Evolutionary conservation across 2,888 invertebrate genomes (phyloP), one percentile per base, ranked within the genome.

Genomic region (Zhengitettix transpicula): DNA sequence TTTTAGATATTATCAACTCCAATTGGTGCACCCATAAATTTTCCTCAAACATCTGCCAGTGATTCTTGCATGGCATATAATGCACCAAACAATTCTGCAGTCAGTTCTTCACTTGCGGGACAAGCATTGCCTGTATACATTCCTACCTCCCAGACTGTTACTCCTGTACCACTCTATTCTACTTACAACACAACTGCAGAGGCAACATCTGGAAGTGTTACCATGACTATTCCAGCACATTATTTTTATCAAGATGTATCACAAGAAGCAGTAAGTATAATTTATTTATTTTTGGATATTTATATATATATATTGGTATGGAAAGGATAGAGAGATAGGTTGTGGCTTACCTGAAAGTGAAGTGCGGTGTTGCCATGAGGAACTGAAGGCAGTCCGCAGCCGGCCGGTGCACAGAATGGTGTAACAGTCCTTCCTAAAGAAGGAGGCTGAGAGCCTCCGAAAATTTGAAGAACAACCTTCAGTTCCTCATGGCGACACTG

Each of bases 1-100:
- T 75, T 75, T 1, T 76, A 83, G 82, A 80, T 82, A 80, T 79
- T 82, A 61, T 82, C 82, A 14, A 82, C 83, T 28, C 81, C 82
- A 1, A 82, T 83, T 41, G 59, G 61, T 8, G 40, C 59, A 40
- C 42, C 57, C 41, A 40, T 52, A n/a, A 40, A 53, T 17, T n/a
- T 52, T 41, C 14, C 40, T n/a, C 55, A 47, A 40, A 12, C 40
- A 17, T n/a, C 42, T 12, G 17, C 47, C 56, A 47, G 47, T 47
- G 47, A 47, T 47, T 3, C 47, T 14, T 14, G n/a, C n/a, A 47
- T n/a, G n/a, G n/a, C 14, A 14, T 47, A n/a, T 47, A 47, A 11
- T 41, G 40, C 28, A 15, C 56, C n/a, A 41, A 40, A 40, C 52
- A 17, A 28, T 17, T 44, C n/a, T 28, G 15, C 15, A 55, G 17